Conservation (phyloP, 2,113 vertebrate genomes). For the Gopherus evgoodei region DNA sequence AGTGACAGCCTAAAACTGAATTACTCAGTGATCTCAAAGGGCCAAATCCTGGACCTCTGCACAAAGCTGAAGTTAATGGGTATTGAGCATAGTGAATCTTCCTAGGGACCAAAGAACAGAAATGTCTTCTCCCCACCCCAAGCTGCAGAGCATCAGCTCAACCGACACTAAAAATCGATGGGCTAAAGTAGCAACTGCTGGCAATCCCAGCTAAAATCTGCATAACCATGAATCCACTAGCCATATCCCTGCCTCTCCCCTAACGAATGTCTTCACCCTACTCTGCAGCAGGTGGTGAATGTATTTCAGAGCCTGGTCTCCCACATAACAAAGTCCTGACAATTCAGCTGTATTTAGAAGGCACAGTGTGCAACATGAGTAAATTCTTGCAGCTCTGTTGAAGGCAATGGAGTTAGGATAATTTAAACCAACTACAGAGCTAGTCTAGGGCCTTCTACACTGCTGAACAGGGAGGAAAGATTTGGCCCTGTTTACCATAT, state of each 20-base stretch:
- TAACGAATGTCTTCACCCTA: background rate
- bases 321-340: background rate
- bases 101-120: background rate
- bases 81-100: background rate
- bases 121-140: background rate
- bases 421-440: background rate
- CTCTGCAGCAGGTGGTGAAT: background rate
- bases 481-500: constrained; percentile 38
- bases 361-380: background rate
- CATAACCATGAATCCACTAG: rapidly evolving
- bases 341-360: background rate
- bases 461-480: background rate
- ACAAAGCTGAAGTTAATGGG: background rate
- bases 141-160: background rate
- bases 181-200: background rate
- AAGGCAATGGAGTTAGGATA: background rate
- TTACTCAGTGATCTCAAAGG: background rate
- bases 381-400: background rate
- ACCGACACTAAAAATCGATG: background rate
- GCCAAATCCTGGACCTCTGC: rapidly evolving
- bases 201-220: background rate
- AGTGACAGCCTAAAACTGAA: background rate
- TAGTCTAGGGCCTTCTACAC: background rate
- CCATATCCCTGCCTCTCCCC: rapidly evolving
- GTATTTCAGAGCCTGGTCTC: background rate